Evolutionary conservation across 1,140 invertebrate genomes (phyloP), one percentile per base, ranked within the genome.

Genomic region (Bombus terrestris): DNA sequence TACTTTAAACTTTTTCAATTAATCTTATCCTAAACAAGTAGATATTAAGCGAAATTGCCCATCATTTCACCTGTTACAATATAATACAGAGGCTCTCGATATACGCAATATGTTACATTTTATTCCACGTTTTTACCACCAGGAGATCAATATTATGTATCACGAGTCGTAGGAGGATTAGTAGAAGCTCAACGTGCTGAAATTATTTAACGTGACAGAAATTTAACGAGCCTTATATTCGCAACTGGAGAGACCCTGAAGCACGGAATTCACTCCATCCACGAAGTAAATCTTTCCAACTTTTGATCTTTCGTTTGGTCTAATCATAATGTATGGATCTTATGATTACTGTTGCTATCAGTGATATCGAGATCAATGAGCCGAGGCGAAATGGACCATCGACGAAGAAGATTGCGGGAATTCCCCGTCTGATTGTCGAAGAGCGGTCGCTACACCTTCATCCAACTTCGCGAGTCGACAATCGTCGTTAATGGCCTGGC

Each of bases 401-500:
- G 66, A 53, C 47, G n/a, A 62, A 35, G 69, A 86, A 88, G 86
- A 81, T 81, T 64, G 59, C 43, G 62, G 57, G 68, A 37, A 85
- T 85, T 79, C 47, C 75, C 25, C 43, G 83, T 72, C 72, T 18
- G 83, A 89, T 89, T 73, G 76, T 83, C 82, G 47, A 80, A 43
- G 35, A 76, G 37, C 18, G 69, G 66, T 73, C 62, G 78, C 81
- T 76, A 57, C 72, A 37, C 37, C 37, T 62, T 85, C 71, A 41
- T 82, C 62, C 74, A 57, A 79, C 28, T 73, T 47, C n/a, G 28
- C 62, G 39, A 62, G 39, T 32, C 66, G 72, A 85, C 89, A 87
- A 90, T 90, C 71, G 88, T 57, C 66, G 76, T 89, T 90, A 89
- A 87, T 85, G 88, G 72, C 22, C 66, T 72, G 83, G 82, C 75